Base-by-base conservation (phyloP, 1,140 invertebrate genomes). In the Gonioctena quinquepunctata region DNA sequence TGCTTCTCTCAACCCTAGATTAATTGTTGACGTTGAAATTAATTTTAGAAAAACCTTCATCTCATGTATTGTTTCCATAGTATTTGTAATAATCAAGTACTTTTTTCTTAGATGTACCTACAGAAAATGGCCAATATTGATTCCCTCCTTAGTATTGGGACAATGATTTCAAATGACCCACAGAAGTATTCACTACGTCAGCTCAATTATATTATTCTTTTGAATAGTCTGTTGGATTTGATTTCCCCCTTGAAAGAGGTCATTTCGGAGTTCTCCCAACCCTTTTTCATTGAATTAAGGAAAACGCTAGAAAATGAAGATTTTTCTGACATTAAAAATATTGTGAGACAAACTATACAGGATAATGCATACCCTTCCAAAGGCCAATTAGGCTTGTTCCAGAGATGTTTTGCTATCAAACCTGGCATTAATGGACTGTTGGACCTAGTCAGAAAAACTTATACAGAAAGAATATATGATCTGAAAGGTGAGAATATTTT, bases 351-450 rank as follows among this genome's bases (percentile, higher is more conserved):
- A 60, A 85, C 93, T 0, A 88, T 97, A 61, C 89, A 93, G 83
- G 88, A 91, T 62, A 92, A 95, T 76, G 89, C 90, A 2, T 83
- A 87, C 63, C 70, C 84, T 50, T 88, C 88, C 22, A 88, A 87
- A 76, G 89, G 88, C 22, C 85, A 90, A n/a, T 89, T 89, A 81
- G 93, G 92, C 1, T 88, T 87, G 61, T 87, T 91, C 66, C 93
- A 96, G 83, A 88, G 94, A 76, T 93, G 92, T 80, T 95, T 94
- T 84, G 93, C 94, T 26, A 90, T 97, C 2, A 94, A 92, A 84
- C 85, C 87, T 19, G 88, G 89, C 19, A 85, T 93, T 23, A 93
- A 91, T 77, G 90, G 89, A 1, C 83, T 93, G 42, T 82, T 96
- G 62, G 94, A 96, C 81, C 83, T 95, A 18, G 88, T 91, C n/a